Evolutionary conservation across 2,113 vertebrate species (phyloP), one percentile per base, ranked within the genome.

Genomic region (Nycticebus coucang): DNA sequence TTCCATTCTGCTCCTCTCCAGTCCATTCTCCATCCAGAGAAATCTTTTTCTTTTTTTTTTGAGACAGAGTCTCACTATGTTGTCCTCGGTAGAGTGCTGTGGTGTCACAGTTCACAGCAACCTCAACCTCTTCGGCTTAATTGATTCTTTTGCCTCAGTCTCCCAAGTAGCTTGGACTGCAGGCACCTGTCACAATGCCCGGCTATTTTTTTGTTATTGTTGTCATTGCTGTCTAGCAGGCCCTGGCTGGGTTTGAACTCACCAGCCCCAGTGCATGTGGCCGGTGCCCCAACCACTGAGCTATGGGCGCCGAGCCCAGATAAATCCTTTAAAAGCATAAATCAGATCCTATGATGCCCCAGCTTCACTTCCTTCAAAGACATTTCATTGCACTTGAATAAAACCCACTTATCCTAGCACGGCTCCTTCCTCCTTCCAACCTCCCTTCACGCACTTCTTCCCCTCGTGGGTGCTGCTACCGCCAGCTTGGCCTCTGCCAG

Each of bases 381-480:
- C 33, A 71, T 81, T 75, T 35, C 5, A 24, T 15, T 45, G 37
- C 4, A 35, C 55, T n/a, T 24, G 21, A 74, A 75, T 57, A 66
- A 60, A 45, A 74, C 17, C 57, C 22, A 37, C 83, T 59, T 0
- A 35, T 64, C 37, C 45, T 13, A 12, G 21, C n/a, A 1, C 0
- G 14, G 69, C 9, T 30, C 37, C 45, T 37, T 13, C 50, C 64
- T 87, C 66, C 55, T 72, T 7, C 81, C 57, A 57, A 9, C 12
- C 79, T 45, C 79, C 30, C 5, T 4, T 22, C 7, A 41, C 12
- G 26, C 53, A 28, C 1, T 17, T 77, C 5, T 26, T 72, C 69
- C 74, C 82, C 19, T 33, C 3, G 6, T 55, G 66, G 37, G 15
- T 14, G 28, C 45, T 1, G 35, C 28, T 0, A 9, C 45, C 0